phyloP scores from a whole-genome alignment of 2,797 vertebrate genomes.

The Sebastes glaucus region DNA sequence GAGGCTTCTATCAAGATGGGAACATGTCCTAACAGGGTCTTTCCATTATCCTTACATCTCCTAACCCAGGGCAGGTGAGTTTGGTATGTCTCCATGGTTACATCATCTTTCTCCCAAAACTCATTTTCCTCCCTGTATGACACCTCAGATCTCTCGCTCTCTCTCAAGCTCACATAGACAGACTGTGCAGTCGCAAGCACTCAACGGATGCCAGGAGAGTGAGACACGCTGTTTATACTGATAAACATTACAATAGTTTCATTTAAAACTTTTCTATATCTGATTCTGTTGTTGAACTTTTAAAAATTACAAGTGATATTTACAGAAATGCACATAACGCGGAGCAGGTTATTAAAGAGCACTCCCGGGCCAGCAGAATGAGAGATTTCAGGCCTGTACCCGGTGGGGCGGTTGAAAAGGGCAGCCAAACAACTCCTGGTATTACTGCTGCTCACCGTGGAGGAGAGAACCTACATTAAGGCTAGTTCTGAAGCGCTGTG shows the following conservation, averaged over 20 bases:
- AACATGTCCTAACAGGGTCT: conserved; percentile 25
- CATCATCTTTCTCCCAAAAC: conserved; percentile 47
- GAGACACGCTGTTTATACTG: background rate
- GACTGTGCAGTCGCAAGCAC: background rate
- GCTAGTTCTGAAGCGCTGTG: conserved; percentile 18
- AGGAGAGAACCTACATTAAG: conserved; percentile 33
- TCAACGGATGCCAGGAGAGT: background rate
- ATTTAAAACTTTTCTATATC: background rate
- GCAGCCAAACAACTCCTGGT: conserved; percentile 59
- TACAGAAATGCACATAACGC: conserved; percentile 12
- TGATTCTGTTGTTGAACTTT: conserved; percentile 28
- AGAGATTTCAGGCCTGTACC: conserved; percentile 25
- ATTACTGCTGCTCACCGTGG: conserved; percentile 34
- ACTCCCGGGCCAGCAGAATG: conserved; percentile 15
- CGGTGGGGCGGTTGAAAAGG: conserved; percentile 58
- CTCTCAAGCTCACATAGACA: background rate
- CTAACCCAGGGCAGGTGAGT: conserved; percentile 46
- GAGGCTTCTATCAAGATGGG: conserved; percentile 5
- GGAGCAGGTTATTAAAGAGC: conserved; percentile 43
- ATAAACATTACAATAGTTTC: background rate
- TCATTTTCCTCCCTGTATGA: conserved; percentile 33
- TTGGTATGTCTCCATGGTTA: conserved; percentile 57
- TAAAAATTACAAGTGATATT: conserved; percentile 32
- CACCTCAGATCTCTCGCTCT: conserved; percentile 29
- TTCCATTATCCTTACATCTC: conserved; percentile 46